Evolutionary conservation across 1,140 invertebrate species (phyloP).

Genomic region (Drosophila rhopaloa): DNA sequence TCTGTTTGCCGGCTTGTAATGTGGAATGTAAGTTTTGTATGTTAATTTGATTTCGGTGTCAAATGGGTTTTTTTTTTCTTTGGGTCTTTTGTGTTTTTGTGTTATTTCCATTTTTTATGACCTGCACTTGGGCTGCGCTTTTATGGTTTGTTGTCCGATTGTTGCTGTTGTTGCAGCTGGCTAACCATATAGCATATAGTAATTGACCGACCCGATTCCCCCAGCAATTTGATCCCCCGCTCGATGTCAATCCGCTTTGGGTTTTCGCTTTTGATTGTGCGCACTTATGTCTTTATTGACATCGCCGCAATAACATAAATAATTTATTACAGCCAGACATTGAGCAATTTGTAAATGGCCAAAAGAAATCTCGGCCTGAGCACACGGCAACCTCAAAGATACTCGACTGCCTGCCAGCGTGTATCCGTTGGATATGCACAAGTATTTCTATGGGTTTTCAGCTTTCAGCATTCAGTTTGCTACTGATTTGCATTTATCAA

Average conservation of each 20-base stretch:
- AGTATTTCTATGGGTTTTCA: slow-evolving; percentile 3
- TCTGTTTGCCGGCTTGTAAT: slow-evolving; percentile 30
- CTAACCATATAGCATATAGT: slow-evolving; percentile 16
- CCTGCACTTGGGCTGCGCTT: slow-evolving; percentile 73
- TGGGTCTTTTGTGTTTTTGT: slow-evolving; percentile 23
- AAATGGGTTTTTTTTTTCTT: slow-evolving; percentile 60
- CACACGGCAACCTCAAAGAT: slow-evolving; percentile 20
- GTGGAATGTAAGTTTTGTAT: slow-evolving; percentile 70
- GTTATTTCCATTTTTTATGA: slow-evolving; percentile 58
- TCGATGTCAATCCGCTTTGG: slow-evolving; percentile 61
- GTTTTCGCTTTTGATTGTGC: slow-evolving; percentile 71
- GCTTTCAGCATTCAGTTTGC: not conserved
- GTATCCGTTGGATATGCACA: slow-evolving; percentile 6
- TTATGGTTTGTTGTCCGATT: slow-evolving; percentile 58
- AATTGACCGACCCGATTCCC: slow-evolving; percentile 32
- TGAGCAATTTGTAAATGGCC: slow-evolving; percentile 76
- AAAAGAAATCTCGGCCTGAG: slow-evolving; percentile 21
- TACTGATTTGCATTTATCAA: slow-evolving; percentile 60
- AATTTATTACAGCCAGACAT: slow-evolving; percentile 67
- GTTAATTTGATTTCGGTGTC: slow-evolving; percentile 81
- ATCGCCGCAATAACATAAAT: slow-evolving; percentile 71
- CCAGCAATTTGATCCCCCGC: slow-evolving; percentile 7
- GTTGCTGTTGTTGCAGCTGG: slow-evolving; percentile 26
- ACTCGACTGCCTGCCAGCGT: not conserved
- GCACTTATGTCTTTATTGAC: slow-evolving; percentile 81